Evolutionary conservation across 2,797 vertebrate species (phyloP), one percentile per base, ranked within the genome.

Genomic region (Danionella dracula): DNA sequence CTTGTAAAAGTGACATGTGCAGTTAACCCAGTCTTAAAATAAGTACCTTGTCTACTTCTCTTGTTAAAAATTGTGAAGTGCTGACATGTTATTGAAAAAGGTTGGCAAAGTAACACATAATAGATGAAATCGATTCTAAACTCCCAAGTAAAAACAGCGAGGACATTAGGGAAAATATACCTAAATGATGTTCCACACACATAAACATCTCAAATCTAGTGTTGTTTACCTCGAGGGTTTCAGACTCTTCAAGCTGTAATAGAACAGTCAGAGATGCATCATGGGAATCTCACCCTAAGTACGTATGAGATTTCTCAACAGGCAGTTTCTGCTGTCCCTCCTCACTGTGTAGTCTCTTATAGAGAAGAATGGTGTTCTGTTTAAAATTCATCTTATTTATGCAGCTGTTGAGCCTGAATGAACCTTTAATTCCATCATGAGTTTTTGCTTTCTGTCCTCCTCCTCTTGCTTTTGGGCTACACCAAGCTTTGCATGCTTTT

Each of bases 301-400:
- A 38, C 41, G 54, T 7, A 2, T 55, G 13, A 35, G 15, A 38
- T 48, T 53, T 34, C 31, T 69, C 56, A 77, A 80, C 77, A 54
- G 78, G 83, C 80, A 83, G 70, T 3, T 27, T 73, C 70, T 81
- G 79, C 81, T 86, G 79, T 82, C 79, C 23, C 84, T 82, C 82
- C 83, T 74, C 76, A 23, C 70, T 80, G 85, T 73, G 86, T 83
- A 80, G 76, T 84, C 80, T 80, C 62, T 72, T 75, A 54, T 75
- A 79, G 78, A 73, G 78, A 86, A 85, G 82, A 86, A 84, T 75
- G 76, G 74, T 62, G 73, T 76, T 85, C 80, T 84, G 75, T 82
- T 83, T 75, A 71, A 81, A 81, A 83, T 72, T 86, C 81, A 85
- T 75, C 81, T 80, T 90, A 86, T 90, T 88, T 90, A 83, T 85